Conservation (phyloP, 2,797 vertebrate species). For the Sphaeramia orbicularis region DNA sequence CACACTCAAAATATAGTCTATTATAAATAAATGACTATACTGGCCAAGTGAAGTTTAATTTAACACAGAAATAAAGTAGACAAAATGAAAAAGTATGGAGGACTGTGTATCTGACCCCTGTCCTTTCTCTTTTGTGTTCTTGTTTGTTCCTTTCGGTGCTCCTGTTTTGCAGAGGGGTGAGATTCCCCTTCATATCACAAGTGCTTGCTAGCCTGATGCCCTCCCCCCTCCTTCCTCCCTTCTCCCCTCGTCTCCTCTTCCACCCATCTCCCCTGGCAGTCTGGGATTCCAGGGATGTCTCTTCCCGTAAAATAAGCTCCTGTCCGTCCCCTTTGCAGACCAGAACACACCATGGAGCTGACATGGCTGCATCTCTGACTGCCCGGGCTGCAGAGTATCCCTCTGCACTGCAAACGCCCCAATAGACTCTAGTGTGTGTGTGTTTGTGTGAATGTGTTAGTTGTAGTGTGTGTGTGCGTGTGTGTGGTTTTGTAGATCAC, state of each 20-base stretch:
- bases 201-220: constrained; percentile 55
- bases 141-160: constrained; percentile 16
- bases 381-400: constrained; percentile 73
- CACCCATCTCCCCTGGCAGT: constrained; percentile 78
- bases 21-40: not conserved
- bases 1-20: not conserved
- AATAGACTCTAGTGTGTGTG: constrained; percentile 46
- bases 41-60: not conserved
- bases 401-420: constrained; percentile 66
- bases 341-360: constrained; percentile 85
- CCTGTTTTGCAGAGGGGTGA: constrained; percentile 45
- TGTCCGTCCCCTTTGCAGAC: constrained; percentile 52
- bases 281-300: constrained; percentile 93
- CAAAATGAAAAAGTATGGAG: not conserved
- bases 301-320: constrained; percentile 82
- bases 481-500: constrained; percentile 33
- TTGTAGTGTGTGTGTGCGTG: constrained; percentile 38
- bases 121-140: constrained; percentile 3
- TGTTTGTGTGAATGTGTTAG: constrained; percentile 51
- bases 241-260: constrained; percentile 37
- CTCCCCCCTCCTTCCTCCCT: constrained; percentile 12
- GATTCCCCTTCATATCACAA: constrained; percentile 72
- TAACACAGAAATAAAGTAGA: not conserved
- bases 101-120: not conserved
- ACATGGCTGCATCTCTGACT: constrained; percentile 75